These are phyloP conservation scores for Chironomus riparius DNA, from an alignment of 2,888 invertebrate genomes.

Conservation along the genomic window DNA sequence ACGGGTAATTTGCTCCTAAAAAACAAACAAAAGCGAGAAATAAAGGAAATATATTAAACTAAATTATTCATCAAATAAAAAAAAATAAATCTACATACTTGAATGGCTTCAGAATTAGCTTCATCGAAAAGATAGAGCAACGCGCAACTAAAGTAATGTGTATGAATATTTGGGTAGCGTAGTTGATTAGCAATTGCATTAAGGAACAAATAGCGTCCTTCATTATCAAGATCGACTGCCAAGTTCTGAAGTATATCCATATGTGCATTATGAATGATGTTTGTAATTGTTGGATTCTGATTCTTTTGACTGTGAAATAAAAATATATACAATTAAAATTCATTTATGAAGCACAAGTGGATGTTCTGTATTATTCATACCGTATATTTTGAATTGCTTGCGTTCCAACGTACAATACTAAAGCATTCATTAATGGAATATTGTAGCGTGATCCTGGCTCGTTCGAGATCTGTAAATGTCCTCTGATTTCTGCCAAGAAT, in stretches of 20 bases:
- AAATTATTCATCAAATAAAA: not conserved
- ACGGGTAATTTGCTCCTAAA: constrained; percentile 83
- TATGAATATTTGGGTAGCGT: constrained; percentile 98
- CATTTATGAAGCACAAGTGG: not conserved
- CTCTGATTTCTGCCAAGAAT: constrained; percentile 84
- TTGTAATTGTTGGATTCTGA: constrained; percentile 88
- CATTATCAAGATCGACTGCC: constrained; percentile 94
- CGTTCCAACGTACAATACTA: constrained; percentile 95
- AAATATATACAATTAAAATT: not conserved
- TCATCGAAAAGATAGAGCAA: constrained; percentile 94
- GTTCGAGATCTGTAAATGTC: constrained; percentile 78
- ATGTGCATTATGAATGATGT: constrained; percentile 96
- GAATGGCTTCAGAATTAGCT: constrained; percentile 93
- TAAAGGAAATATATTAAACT: not conserved
- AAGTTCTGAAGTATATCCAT: constrained; percentile 99
- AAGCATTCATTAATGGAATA: constrained; percentile 91
- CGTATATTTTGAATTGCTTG: constrained; percentile 85
- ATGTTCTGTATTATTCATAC: constrained; percentile 31
- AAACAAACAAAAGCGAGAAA: not conserved
- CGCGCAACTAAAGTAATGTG: constrained; percentile 98
- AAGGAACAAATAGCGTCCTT: constrained; percentile 90
- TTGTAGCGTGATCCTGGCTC: constrained; percentile 91
- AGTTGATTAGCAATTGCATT: constrained; percentile 98
- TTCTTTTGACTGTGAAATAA: constrained; percentile 61
- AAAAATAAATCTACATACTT: constrained; percentile 39